phyloP scores from a whole-genome alignment of 2,888 invertebrate genomes.

The Dryobotodes eremita region DNA sequence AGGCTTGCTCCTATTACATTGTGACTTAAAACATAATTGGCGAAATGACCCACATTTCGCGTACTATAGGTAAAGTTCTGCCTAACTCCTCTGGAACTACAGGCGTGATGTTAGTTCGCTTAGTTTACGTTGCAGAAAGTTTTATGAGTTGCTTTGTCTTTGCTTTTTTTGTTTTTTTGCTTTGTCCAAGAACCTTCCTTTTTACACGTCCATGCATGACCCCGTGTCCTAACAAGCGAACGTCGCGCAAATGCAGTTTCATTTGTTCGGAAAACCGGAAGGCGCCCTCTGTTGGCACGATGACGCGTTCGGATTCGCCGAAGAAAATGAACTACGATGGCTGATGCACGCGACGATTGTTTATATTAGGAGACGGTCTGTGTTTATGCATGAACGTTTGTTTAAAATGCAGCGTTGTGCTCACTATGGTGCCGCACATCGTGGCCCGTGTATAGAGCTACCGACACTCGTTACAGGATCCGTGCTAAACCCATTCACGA shows the following conservation, averaged over 20 bases:
- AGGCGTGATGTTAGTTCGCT: neutral
- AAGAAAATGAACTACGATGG: neutral
- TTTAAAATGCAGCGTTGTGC: neutral
- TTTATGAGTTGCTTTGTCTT: neutral
- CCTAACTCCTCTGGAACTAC: neutral
- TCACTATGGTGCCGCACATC: neutral
- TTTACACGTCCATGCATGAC: neutral
- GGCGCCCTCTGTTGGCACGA: neutral
- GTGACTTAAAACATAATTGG: neutral
- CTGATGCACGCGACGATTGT: neutral
- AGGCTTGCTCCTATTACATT: neutral
- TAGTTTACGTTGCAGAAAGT: neutral
- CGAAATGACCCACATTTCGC: too few species aligned
- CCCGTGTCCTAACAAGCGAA: neutral
- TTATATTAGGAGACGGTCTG: neutral
- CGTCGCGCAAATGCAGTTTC: neutral
- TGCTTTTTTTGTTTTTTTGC: too few species aligned
- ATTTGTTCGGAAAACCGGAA: neutral
- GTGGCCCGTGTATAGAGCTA: neutral
- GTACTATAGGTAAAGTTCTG: too few species aligned
- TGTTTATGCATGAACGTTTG: neutral
- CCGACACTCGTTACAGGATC: neutral
- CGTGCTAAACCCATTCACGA: neutral
- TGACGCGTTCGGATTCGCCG: neutral
- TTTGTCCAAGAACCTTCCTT: neutral